Evolutionary conservation across 1,140 invertebrate genomes (phyloP), one percentile per base, ranked within the genome.

Genomic region (Drosophila arizonae): DNA sequence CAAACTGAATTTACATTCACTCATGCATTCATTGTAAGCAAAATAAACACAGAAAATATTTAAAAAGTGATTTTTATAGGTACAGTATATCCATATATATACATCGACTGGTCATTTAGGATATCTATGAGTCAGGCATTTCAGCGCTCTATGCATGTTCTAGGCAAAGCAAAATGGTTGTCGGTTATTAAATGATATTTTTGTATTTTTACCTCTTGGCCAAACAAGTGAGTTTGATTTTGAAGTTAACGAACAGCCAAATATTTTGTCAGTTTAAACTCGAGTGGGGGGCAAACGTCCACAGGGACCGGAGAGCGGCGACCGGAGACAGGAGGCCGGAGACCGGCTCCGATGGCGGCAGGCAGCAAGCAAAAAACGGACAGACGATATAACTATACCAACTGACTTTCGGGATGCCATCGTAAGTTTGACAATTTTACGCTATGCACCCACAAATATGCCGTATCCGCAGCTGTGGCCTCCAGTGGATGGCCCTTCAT

Each of bases 211-310:
- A 13, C 1, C 33, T 57, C 51, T 70, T 48, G 36, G 64, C n/a
- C 60, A 51, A 58, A 64, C 77, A 76, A 33, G 57, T 43, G 76
- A 80, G 70, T 77, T 85, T 65, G 77, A 74, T 85, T 80, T 74
- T 62, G 17, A 46, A 76, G 64, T 67, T 74, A 81, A 77, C 79
- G 62, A 77, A 74, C 74, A 43, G 41, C 68, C 82, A 86, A 86
- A 86, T 86, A 86, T 86, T 87, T 86, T 87, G 76, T 79, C 82
- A 86, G 87, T 87, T 86, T 86, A 87, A 86, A 86, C 81, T 69
- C 79, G 72, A 81, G 81, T 65, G 69, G 58, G 64, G 36, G 55
- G 54, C 65, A 69, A 64, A 63, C 46, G 72, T 58, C 33, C 45
- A 28, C 4, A 26, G 50, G 43, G 36, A 52, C 26, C 45, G 21